Base-by-base conservation (phyloP, 2,888 invertebrate genomes). In the Tetranychus piercei region DNA sequence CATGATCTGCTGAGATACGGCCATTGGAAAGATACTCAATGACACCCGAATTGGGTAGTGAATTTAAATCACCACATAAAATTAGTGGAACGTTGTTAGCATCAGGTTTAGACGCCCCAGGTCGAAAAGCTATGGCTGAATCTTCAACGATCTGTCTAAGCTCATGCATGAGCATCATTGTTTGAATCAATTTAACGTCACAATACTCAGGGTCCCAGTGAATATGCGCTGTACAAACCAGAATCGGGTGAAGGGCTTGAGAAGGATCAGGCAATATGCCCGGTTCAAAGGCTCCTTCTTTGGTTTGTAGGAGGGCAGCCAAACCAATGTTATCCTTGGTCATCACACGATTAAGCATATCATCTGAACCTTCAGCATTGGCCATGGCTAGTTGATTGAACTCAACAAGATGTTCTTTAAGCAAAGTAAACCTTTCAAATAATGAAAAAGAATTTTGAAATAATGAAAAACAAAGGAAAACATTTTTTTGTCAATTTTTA, bases 171-270 rank as follows among this genome's bases (percentile, higher is more conserved):
- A 99, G 85, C 95, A 99, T 96, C 91, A 97, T 95, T 64, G 95
- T 94, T 84, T 99, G 99, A 78, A 99, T 95, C 72, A 99, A 87
- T 84, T 99, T 99, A 72, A 99, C 99, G 84, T 99, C 99, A 83
- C 96, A 95, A 84, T 90, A 97, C 85, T 99, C 96, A 0, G 99
- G 99, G 86, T 99, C 97, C 99, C 99, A 99, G 84, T 99, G 97
- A 80, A 99, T 94, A 84, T 99, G 99, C 64, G 97, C 96, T 45
- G 96, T 99, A 83, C 96, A 95, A 74, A 99, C 94, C 77, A 97
- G 85, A 77, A 99, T 86, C 23, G 92, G 92, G 82, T 92, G 92
- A 79, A 88, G 88, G 79, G 88, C 86, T 84, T 88, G 88, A 77
- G 87, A 87, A 44, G 71, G 71, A 18, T 70, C 71, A 20, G 20